Base-by-base conservation (phyloP, 2,888 invertebrate species). In the Pristionchus fissidentatus region DNA sequence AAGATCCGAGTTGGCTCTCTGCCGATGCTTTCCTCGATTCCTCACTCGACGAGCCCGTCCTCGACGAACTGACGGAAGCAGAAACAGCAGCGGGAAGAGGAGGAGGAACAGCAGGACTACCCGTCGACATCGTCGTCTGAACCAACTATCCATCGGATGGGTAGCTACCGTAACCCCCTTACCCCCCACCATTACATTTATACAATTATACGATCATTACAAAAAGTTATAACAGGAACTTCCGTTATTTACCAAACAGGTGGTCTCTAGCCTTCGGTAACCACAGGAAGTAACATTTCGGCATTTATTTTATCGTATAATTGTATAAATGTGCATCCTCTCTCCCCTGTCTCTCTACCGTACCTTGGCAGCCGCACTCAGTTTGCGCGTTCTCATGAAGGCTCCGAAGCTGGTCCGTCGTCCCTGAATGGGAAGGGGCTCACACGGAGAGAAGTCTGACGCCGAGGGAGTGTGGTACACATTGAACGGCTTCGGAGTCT, bases 401-500 rank as follows among this genome's bases (percentile, higher is more conserved):
- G 80, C 80, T 7, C 80, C 60, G 80, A 80, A 60, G 26, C 43
- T 43, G 43, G 57, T 57, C 29, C 80, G 1, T 7, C 80, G 26
- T 13, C 55, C 55, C 26, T 32, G n/a, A 19, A 52, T 78, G 22
- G 55, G 35, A 32, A 35, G 78, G 4, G 55, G 78, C 26, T 78
- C 78, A 26, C 66, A 66, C n/a, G 35, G 35, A 1, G 38, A 78
- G 26, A 32, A 43, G 52, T 38, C 55, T 32, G 55, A 52, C 1
- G 55, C 78, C 7, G 55, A 35, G 43, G 87, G 86, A 29, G 77
- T 86, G 60, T 86, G 85, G 82, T 87, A 87, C 1, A 85, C 85
- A 84, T 85, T 83, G 57, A 77, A 85, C 41, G 84, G 78, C 43
- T 85, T 85, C 41, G 85, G 85, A 15, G 86, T 86, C 55, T 87